A percentile compares a stretch with the other conserved stretches of the same genome.
These are phyloP conservation scores for Drosophila prosaltans DNA, from an alignment of 1,140 invertebrate genomes.

Conservation along the genomic window DNA sequence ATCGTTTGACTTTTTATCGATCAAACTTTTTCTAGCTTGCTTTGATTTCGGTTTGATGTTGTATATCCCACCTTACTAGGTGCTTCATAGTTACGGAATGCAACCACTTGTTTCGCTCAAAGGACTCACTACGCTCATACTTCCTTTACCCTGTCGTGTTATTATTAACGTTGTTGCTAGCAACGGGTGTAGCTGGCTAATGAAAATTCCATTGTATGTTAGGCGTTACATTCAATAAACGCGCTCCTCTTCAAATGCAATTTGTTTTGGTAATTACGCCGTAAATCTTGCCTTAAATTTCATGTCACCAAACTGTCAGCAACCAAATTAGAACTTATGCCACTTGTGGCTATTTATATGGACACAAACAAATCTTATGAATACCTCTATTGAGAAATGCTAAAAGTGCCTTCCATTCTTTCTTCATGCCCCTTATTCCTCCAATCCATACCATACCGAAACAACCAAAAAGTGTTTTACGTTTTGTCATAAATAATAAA, in stretches of 20 bases:
- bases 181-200: conserved; percentile 22
- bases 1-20: conserved; percentile 55
- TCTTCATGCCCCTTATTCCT: conserved; percentile 1
- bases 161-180: conserved; percentile 15
- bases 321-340: conserved; percentile 72
- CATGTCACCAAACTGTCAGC: conserved; percentile 70
- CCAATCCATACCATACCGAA: conserved; percentile 22
- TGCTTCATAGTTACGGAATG: conserved; percentile 78
- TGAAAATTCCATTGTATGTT: conserved; percentile 57
- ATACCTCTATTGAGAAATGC: conserved; percentile 50
- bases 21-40: conserved; percentile 51
- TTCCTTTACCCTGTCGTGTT: conserved; percentile 19
- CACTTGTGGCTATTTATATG: conserved; percentile 66
- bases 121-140: not conserved
- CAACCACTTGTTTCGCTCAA: conserved; percentile 65
- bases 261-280: conserved; percentile 67
- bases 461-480: conserved; percentile 67
- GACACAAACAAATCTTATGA: conserved; percentile 26
- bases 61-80: conserved; percentile 24
- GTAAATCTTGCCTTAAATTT: conserved; percentile 71
- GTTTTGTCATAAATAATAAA: conserved; percentile 81
- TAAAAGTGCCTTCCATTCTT: conserved; percentile 34
- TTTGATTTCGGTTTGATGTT: conserved; percentile 47
- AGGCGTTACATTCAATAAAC: conserved; percentile 41
- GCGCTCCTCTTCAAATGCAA: conserved; percentile 43